Evolutionary conservation across 2,797 vertebrate species (phyloP), one percentile per base, ranked within the genome.

Genomic region (Eupleurogrammus muticus): DNA sequence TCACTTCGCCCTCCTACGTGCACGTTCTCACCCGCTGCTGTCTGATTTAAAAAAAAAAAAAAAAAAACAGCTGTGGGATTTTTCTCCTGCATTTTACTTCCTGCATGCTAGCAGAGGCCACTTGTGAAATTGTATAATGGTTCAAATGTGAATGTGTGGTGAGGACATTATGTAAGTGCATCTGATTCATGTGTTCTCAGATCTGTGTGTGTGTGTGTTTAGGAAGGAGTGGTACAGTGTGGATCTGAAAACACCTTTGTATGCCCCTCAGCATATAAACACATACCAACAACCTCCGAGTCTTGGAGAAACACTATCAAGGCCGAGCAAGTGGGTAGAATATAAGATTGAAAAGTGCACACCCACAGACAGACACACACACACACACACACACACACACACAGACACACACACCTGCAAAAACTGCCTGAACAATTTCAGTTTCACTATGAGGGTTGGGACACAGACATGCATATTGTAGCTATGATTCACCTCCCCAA

Each of bases 121-220:
- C 74, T 76, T 82, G 69, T 83, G 79, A 87, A 83, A 87, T 87
- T 79, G 80, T 79, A 78, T 88, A 83, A 89, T 75, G 62, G 78
- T 84, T 91, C 82, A 80, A 80, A 82, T 79, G 83, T 66, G 81
- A 58, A 69, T 59, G 77, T 90, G 86, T 83, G 82, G 77, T 82
- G 79, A 82, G 83, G 74, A 82, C 67, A 70, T 90, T 90, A 85
- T 79, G 70, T 81, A 90, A 90, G 82, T 71, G 70, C 75, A 80
- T 80, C 86, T 91, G 89, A 90, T 89, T 91, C 89, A 90, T 88
- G 73, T 48, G 9, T 86, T 82, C 71, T 90, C 79, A 80, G 87
- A 89, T 85, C 71, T 81, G 53, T 60, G 66, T 69, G 74, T 75
- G 80, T 79, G 80, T 81, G 73, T 69, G 66, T 68, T 85, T 48